Evolutionary conservation across 2,888 invertebrate species (phyloP).

Genomic region (Brachypterus glaber): DNA sequence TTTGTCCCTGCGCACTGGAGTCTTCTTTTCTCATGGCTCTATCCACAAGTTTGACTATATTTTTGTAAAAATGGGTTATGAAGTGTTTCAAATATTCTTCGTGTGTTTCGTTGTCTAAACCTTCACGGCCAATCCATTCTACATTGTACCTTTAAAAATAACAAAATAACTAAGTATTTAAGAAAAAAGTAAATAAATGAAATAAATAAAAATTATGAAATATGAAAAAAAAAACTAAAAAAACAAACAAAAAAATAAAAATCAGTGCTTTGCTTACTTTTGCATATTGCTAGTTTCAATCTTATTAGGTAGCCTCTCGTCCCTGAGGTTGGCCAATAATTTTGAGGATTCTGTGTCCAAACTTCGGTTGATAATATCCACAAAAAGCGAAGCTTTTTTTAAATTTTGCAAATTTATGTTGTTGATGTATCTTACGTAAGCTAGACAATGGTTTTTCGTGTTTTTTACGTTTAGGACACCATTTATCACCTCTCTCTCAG

Average conservation of each 20-base stretch:
- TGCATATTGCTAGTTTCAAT: conserved; percentile 83
- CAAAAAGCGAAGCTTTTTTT: conserved; percentile 87
- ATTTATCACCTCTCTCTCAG: conserved; percentile 95
- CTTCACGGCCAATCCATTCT: conserved; percentile 95
- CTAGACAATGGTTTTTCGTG: conserved; percentile 90
- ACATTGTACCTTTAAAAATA: conserved; percentile 67
- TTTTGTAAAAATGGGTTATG: conserved; percentile 88
- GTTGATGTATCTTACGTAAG: conserved; percentile 91
- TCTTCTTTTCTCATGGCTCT: conserved; percentile 94
- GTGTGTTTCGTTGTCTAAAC: conserved; percentile 85
- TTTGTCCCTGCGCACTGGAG: conserved; percentile 85
- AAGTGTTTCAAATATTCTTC: conserved; percentile 90
- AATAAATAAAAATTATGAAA: too few relatives aligned
- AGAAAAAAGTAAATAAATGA: neutral
- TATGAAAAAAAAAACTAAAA: too few relatives aligned
- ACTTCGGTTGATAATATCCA: conserved; percentile 87
- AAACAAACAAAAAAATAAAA: too few relatives aligned
- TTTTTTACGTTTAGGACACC: conserved; percentile 89
- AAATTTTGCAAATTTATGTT: conserved; percentile 94
- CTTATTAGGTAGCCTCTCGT: conserved; percentile 80
- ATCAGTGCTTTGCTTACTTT: conserved; percentile 66
- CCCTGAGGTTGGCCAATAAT: conserved; percentile 77
- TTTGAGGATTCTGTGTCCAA: conserved; percentile 90
- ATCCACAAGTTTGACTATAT: conserved; percentile 85
- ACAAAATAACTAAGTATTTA: neutral